Evolutionary conservation across 2,797 vertebrate genomes (phyloP).

Genomic region (Vespertilio murinus): DNA sequence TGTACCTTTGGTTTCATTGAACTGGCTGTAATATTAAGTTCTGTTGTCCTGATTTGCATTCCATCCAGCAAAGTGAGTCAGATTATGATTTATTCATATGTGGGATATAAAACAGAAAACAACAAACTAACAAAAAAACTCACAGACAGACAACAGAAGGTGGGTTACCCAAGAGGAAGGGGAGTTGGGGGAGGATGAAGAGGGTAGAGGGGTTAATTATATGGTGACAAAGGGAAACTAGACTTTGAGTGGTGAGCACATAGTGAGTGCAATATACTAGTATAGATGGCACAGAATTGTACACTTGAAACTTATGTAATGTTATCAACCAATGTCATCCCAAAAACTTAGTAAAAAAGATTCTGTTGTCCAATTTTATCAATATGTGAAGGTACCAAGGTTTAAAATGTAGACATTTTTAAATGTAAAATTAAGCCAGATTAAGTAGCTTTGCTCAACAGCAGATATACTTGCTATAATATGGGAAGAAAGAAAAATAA

Average conservation of each 20-base stretch:
- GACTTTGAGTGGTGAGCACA: not conserved
- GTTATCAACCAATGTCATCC: not conserved
- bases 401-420: constrained; percentile 18
- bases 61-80: not conserved
- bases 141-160: not conserved
- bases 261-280: not conserved
- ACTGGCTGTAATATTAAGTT: not conserved
- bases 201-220: not conserved
- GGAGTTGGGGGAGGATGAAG: not conserved
- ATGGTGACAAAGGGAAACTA: not conserved
- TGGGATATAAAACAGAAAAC: not conserved
- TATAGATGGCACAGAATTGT: not conserved
- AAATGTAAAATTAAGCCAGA: constrained; percentile 28
- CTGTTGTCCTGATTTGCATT: not conserved
- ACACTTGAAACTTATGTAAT: not conserved
- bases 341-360: not conserved
- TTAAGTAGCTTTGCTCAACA: constrained; percentile 4
- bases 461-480: not conserved
- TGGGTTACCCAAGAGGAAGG: not conserved
- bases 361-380: not conserved
- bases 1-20: not conserved
- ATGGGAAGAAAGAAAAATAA: not conserved
- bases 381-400: not conserved
- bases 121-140: not conserved
- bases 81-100: not conserved